Conservation (phyloP, 2,888 invertebrate species). For the Drosophila falleni region DNA sequence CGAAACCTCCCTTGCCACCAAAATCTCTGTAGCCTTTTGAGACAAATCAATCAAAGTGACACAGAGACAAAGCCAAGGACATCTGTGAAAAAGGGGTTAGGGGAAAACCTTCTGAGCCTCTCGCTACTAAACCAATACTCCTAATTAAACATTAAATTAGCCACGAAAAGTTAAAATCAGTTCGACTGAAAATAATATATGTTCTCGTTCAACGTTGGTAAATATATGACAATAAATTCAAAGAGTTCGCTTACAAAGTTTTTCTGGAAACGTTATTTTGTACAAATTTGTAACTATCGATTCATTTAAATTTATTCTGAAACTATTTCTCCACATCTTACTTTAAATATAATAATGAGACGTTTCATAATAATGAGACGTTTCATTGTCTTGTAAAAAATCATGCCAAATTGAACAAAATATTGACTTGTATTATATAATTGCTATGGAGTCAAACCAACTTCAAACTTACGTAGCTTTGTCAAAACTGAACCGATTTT, state of each 20-base stretch:
- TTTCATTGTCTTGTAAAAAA: too few relatives aligned
- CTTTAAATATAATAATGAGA: neutral
- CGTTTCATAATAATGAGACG: too few relatives aligned
- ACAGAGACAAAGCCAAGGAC: slow-evolving; percentile 21
- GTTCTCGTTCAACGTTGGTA: neutral
- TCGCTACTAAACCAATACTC: slow-evolving; percentile 44
- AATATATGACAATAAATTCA: neutral
- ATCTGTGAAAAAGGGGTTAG: neutral
- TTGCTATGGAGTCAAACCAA: too few relatives aligned
- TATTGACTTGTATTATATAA: too few relatives aligned
- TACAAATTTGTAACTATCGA: neutral
- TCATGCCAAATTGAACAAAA: too few relatives aligned
- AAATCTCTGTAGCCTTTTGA: neutral
- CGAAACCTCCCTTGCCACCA: neutral
- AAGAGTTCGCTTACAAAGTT: neutral
- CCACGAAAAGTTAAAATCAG: slow-evolving; percentile 17
- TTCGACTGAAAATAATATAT: slow-evolving; percentile 28
- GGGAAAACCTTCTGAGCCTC: neutral
- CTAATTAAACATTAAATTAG: slow-evolving; percentile 70
- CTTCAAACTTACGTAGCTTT: too few relatives aligned
- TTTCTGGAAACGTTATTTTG: neutral
- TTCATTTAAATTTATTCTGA: neutral
- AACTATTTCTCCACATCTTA: neutral
- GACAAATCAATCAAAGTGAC: slow-evolving; percentile 59
- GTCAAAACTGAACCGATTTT: too few relatives aligned